Evolutionary conservation across 2,797 vertebrate species (phyloP).

Genomic region (Tragelaphus oryx): DNA sequence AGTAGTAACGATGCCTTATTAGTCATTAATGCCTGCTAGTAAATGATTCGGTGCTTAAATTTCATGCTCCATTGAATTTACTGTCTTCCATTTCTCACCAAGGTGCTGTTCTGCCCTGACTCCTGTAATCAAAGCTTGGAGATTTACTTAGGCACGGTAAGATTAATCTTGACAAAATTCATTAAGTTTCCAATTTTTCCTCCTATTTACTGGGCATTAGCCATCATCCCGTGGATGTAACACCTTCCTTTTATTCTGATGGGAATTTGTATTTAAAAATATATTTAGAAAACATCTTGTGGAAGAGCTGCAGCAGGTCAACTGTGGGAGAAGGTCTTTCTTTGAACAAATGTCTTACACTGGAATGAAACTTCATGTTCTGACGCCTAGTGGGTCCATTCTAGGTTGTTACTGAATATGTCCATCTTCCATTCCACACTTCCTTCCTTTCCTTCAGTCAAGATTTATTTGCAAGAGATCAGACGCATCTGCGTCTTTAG

Average conservation of each 20-base stretch:
- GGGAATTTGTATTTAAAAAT: conserved; percentile 6
- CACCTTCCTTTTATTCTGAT: conserved; percentile 7
- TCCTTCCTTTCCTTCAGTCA: background rate
- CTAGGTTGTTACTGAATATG: background rate
- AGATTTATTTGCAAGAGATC: conserved; percentile 15
- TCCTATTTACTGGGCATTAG: background rate
- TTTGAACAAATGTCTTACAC: background rate
- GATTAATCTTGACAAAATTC: conserved; percentile 53
- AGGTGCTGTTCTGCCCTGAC: background rate
- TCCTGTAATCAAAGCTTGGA: conserved; percentile 48
- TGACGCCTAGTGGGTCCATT: background rate
- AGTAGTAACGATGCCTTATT: conserved; percentile 24
- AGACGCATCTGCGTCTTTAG: background rate
- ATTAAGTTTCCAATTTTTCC: background rate
- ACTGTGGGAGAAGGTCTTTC: background rate
- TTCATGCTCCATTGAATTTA: conserved; percentile 36
- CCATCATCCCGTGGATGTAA: background rate
- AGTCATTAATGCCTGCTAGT: conserved; percentile 41
- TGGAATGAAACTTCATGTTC: background rate
- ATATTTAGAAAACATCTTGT: conserved; percentile 20
- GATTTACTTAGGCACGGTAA: conserved; percentile 42
- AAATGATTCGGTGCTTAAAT: conserved; percentile 49
- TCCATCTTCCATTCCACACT: background rate
- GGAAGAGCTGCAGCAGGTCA: background rate
- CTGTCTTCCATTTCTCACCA: conserved; percentile 45